These are phyloP conservation scores for Ceryle rudis DNA, from an alignment of 2,797 vertebrate species.

Conservation along the genomic window DNA sequence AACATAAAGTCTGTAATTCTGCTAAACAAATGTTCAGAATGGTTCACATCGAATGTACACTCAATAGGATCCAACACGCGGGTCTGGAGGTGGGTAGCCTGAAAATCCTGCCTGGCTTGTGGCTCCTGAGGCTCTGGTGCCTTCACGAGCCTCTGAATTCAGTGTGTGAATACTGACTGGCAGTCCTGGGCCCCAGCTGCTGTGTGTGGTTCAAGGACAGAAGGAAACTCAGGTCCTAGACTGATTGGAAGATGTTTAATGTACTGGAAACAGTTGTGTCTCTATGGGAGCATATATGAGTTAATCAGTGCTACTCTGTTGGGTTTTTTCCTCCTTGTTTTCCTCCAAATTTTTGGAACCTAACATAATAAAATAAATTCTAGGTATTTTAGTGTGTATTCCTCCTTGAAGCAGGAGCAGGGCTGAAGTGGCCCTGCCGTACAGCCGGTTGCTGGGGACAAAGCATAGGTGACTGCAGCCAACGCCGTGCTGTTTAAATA, in stretches of 20 bases:
- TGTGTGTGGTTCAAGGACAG: neutral
- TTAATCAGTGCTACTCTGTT: neutral
- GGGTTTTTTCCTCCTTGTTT: neutral
- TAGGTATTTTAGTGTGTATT: neutral
- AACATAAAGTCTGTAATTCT: neutral
- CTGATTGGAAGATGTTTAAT: neutral
- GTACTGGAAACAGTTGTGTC: neutral
- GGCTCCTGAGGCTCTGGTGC: neutral
- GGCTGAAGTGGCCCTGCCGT: neutral
- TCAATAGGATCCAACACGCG: fast-evolving
- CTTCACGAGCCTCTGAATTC: neutral
- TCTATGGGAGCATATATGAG: neutral
- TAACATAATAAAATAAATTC: neutral
- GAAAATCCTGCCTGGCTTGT: neutral
- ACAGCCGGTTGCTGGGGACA: neutral
- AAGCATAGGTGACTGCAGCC: neutral
- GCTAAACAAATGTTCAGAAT: neutral
- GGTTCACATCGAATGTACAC: neutral
- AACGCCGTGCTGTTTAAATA: neutral
- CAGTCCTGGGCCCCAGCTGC: neutral
- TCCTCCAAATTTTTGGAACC: neutral
- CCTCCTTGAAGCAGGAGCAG: neutral
- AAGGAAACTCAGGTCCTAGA: neutral
- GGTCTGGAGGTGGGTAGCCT: neutral
- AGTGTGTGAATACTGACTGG: neutral